A percentile compares a stretch with the other conserved stretches of the same genome.
Conservation (phyloP, 2,113 vertebrate species). For the Peromyscus maniculatus region DNA sequence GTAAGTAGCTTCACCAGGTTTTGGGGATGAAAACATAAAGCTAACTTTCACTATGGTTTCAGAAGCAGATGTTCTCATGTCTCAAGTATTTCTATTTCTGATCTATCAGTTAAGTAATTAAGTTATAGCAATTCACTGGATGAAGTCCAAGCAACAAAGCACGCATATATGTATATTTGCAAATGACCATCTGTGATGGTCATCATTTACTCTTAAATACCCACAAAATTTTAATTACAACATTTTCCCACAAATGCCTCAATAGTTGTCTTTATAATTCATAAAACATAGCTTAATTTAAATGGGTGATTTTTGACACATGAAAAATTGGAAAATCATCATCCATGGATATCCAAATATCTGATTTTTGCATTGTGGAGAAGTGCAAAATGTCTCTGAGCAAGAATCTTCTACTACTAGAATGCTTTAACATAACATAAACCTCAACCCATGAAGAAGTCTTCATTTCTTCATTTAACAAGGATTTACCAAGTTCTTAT, state of each 20-base stretch:
- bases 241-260: background rate
- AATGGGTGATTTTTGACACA: constrained; percentile 7
- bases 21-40: background rate
- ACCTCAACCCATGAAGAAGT: background rate
- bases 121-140: constrained; percentile 55
- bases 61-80: constrained; percentile 7
- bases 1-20: constrained; percentile 26
- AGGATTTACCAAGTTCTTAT: constrained; percentile 18
- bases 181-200: constrained; percentile 57
- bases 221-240: constrained; percentile 30
- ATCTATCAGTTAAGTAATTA: constrained; percentile 64
- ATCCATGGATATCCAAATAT: constrained; percentile 1
- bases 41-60: background rate
- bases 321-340: constrained; percentile 17
- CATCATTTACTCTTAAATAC: constrained; percentile 65
- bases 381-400: constrained; percentile 35
- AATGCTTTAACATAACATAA: constrained; percentile 23
- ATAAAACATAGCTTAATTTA: constrained; percentile 42
- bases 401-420: background rate
- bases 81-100: constrained; percentile 57
- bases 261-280: constrained; percentile 49
- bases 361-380: constrained; percentile 4
- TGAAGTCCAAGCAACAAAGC: constrained; percentile 7
- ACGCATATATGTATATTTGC: background rate
- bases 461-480: constrained; percentile 1